Evolutionary conservation across 92 coral and sea anemone species (phyloP).

Genomic region (Ricordea florida): DNA sequence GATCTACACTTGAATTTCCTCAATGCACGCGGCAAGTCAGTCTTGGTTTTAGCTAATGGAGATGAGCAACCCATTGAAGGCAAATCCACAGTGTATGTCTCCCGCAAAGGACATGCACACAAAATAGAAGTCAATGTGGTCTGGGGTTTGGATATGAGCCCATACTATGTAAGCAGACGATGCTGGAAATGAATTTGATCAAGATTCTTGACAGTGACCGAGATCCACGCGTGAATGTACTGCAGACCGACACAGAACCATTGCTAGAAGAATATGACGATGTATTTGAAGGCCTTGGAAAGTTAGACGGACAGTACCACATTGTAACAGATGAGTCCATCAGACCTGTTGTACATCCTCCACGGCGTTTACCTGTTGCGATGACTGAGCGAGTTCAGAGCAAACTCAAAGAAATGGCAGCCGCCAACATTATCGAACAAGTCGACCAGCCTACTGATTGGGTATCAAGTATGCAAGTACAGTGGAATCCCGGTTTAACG

Average conservation of each 20-base stretch:
- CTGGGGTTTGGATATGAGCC: slow-evolving; percentile 49
- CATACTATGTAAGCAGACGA: slow-evolving; percentile 39
- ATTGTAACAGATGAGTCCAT: slow-evolving; percentile 15
- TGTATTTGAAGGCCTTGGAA: slow-evolving; percentile 42
- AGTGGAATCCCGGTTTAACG: too few species aligned
- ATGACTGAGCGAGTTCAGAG: slow-evolving; percentile 22
- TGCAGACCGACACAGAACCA: background rate
- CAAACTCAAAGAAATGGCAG: slow-evolving; percentile 17
- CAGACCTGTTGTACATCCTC: slow-evolving; percentile 28
- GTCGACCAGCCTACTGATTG: slow-evolving; percentile 47
- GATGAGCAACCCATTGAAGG: slow-evolving; percentile 51
- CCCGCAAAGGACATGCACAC: slow-evolving; percentile 31
- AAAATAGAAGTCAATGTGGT: slow-evolving; percentile 38
- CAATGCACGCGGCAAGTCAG: slow-evolving; percentile 22
- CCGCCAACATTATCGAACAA: slow-evolving; percentile 6
- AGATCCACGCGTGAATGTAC: slow-evolving; percentile 5
- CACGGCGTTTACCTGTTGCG: slow-evolving; percentile 29
- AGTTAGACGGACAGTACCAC: slow-evolving; percentile 5
- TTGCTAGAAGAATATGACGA: slow-evolving; percentile 17
- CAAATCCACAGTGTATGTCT: slow-evolving; percentile 11
- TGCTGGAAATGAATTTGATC: slow-evolving; percentile 52
- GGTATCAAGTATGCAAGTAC: slow-evolving; percentile 55
- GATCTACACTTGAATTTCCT: slow-evolving; percentile 3
- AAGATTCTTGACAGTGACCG: slow-evolving; percentile 8
- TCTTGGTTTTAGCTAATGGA: slow-evolving; percentile 48